Conservation (phyloP, 2,888 invertebrate species). For the Cremastobaeus sp. region DNA sequence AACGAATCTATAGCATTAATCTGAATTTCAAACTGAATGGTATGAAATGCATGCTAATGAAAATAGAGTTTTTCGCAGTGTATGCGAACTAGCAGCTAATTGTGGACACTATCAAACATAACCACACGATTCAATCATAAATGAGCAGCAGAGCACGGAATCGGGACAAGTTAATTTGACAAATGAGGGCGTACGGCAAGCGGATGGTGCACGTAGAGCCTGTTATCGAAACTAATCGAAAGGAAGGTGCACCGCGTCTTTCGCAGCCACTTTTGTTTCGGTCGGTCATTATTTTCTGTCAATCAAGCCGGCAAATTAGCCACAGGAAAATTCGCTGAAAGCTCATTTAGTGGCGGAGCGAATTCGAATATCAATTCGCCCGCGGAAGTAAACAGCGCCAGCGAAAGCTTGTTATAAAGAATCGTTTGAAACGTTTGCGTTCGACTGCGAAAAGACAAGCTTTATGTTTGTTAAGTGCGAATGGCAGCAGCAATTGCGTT, state of each 20-base stretch:
- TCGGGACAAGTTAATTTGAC: conserved; percentile 53
- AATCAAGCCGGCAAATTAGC: conserved; percentile 1
- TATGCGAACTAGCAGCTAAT: conserved; percentile 28
- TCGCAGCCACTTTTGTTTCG: conserved; percentile 5
- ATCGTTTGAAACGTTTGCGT: conserved; percentile 30
- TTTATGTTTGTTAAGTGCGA: conserved; percentile 31
- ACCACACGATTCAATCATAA: conserved; percentile 33
- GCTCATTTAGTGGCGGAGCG: conserved; percentile 10
- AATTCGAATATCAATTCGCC: conserved; percentile 9
- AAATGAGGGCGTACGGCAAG: conserved; percentile 50
- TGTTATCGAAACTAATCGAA: conserved; percentile 61
- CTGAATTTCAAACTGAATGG: too few relatives aligned
- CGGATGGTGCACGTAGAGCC: conserved; percentile 45
- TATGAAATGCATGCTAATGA: too few relatives aligned
- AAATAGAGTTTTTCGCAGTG: too few relatives aligned
- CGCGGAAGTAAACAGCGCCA: conserved; percentile 7
- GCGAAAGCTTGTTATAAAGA: conserved; percentile 7
- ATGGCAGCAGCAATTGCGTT: conserved; percentile 38
- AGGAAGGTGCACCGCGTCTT: conserved; percentile 1
- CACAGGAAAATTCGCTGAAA: conserved; percentile 2
- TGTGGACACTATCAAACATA: conserved; percentile 31
- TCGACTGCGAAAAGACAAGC: conserved; percentile 10
- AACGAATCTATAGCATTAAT: too few relatives aligned
- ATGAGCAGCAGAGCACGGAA: conserved; percentile 41
- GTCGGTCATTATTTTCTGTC: conserved; percentile 4